Evolutionary conservation across 2,113 vertebrate species (phyloP).

Genomic region (Reinhardtius hippoglossoides): DNA sequence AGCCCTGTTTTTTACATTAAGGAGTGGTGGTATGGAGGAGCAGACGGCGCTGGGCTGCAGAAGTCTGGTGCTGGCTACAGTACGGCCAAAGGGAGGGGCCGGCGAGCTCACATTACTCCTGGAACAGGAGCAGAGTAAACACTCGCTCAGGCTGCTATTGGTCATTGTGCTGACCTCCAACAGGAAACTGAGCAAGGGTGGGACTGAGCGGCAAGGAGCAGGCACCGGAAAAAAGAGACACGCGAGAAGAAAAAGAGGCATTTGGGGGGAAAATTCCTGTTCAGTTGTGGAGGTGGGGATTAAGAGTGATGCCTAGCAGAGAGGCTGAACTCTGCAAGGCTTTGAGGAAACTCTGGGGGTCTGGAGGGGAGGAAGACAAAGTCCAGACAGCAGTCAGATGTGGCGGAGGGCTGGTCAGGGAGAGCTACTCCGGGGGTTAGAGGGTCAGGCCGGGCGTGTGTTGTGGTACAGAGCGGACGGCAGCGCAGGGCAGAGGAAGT

Average conservation of each 20-base stretch:
- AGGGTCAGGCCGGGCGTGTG: conserved; percentile 40
- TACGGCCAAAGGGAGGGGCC: conserved; percentile 67
- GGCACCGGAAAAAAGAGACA: conserved; percentile 61
- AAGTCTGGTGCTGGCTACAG: conserved; percentile 32
- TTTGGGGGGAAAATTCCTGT: conserved; percentile 61
- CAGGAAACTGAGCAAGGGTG: conserved; percentile 81
- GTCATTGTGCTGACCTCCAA: conserved; percentile 77
- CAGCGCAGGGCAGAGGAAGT: conserved; percentile 53
- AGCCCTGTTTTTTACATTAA: conserved; percentile 79
- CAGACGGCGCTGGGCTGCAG: conserved; percentile 56
- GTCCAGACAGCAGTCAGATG: conserved; percentile 55
- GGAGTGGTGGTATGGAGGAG: conserved; percentile 59
- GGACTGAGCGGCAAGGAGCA: conserved; percentile 72
- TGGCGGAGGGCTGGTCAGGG: conserved; percentile 33
- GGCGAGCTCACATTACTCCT: conserved; percentile 74
- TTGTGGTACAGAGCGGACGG: conserved; percentile 16
- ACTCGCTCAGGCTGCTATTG: conserved; percentile 68
- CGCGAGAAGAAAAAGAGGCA: conserved; percentile 31
- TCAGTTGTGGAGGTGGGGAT: conserved; percentile 66
- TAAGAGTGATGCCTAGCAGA: conserved; percentile 52
- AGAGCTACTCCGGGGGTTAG: conserved; percentile 41
- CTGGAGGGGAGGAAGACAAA: conserved; percentile 54
- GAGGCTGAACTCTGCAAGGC: conserved; percentile 11
- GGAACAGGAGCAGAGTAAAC: conserved; percentile 75
- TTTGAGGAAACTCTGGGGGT: conserved; percentile 10